Evolutionary conservation across 92 coral and sea anemone species (phyloP), one percentile per base, ranked within the genome.

Genomic region (Palythoa grandis): DNA sequence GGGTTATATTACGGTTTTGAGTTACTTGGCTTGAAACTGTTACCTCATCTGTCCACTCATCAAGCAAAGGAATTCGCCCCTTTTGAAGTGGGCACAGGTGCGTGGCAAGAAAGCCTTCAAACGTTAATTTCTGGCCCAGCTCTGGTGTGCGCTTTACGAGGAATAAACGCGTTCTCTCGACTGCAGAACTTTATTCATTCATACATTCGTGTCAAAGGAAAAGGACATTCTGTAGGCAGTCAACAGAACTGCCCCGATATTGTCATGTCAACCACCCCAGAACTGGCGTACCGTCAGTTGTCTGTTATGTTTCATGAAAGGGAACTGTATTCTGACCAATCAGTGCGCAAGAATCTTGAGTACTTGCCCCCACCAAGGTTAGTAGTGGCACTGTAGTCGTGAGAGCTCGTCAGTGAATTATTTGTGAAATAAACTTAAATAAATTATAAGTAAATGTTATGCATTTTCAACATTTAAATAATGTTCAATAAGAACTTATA

Each of bases 31-130:
- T 83, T 96, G 12, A 96, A 96, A 91, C 87, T 93, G 47, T 86
- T 96, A 15, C 67, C 95, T 11, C 90, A 86, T 86, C 91, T 96
- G 63, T 92, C 98, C 11, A 79, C 92, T 70, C 94, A 91, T 67
- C 98, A 96, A 86, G 98, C 98, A 11, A 94, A 93, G 84, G 98
- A 96, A 85, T 91, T 96, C 74, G 89, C 98, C 15, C 98, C 98
- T 0, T 87, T 91, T 76, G 97, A 94, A 73, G 88, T 96, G 24
- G 98, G 98, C 37, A 95, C 92, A 20, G 68, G 76, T 11, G 77
- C 88, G 19, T 96, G 98, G 98, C 93, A 92, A 53, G 88, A 90
- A 86, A 96, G 98, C 65, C 92, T 96, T 0, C 88, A 90, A 43
- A 92, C 85, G 15, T 65, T 96, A 82, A 91, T 94, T 40, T 71